Evolutionary conservation across 2,888 invertebrate species (phyloP).

Genomic region (Drosophila meridionalis): DNA sequence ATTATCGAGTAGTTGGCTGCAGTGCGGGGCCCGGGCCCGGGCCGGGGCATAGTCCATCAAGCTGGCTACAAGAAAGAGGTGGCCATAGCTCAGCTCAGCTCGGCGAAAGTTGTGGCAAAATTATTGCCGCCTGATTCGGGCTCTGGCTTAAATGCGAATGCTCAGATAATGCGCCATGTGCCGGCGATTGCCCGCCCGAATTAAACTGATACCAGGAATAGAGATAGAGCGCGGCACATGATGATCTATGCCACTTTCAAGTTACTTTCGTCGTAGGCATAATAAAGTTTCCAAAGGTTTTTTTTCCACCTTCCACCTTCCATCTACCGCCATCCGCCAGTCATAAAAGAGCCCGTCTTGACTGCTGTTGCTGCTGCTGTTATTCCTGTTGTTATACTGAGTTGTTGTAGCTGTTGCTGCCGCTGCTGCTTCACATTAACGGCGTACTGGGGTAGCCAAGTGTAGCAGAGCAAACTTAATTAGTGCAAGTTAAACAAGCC

Average conservation of each 20-base stretch:
- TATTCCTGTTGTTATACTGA: slow-evolving; percentile 30
- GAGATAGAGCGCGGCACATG: slow-evolving; percentile 9
- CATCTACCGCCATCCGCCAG: slow-evolving; percentile 3
- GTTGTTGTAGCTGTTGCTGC: slow-evolving; percentile 32
- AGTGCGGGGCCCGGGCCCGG: slow-evolving; percentile 13
- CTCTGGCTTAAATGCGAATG: slow-evolving; percentile 25
- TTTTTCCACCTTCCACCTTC: not conserved
- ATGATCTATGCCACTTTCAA: slow-evolving; percentile 55
- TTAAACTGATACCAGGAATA: slow-evolving; percentile 9
- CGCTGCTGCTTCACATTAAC: slow-evolving; percentile 53
- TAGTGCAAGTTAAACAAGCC: slow-evolving; percentile 76
- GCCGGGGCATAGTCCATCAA: slow-evolving; percentile 43
- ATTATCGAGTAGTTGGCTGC: slow-evolving; percentile 74
- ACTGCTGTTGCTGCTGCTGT: slow-evolving; percentile 14
- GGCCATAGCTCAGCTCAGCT: slow-evolving; percentile 32
- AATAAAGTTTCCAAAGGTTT: slow-evolving; percentile 56
- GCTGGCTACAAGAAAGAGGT: slow-evolving; percentile 67
- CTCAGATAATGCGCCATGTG: slow-evolving; percentile 19
- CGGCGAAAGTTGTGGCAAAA: slow-evolving; percentile 42
- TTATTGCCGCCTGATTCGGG: slow-evolving; percentile 26
- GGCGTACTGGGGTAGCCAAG: slow-evolving; percentile 61
- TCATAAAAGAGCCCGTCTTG: slow-evolving; percentile 2
- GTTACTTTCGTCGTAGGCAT: slow-evolving; percentile 52
- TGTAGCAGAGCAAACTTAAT: slow-evolving; percentile 75
- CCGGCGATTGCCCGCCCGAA: slow-evolving; percentile 9